These are phyloP conservation scores for Sipha flava DNA, from an alignment of 1,140 invertebrate genomes.

Conservation along the genomic window DNA sequence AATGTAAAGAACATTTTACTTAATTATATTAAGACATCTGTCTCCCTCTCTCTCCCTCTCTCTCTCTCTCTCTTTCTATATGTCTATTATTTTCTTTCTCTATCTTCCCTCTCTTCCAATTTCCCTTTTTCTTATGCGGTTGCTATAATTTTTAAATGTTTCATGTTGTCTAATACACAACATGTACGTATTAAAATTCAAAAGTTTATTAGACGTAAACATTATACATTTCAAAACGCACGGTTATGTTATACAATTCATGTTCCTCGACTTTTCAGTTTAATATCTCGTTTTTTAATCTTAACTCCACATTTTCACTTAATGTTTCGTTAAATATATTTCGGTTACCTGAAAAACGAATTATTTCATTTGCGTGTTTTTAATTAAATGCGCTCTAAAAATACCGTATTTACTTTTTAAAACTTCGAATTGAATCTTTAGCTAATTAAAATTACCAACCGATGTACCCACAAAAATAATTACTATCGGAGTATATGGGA, in stretches of 20 bases:
- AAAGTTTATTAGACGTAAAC: not conserved
- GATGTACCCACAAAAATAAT: not conserved
- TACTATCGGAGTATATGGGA: not conserved
- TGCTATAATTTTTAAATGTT: not conserved
- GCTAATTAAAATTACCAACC: not conserved
- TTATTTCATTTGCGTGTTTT: slow-evolving; percentile 16
- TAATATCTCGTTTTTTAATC: slow-evolving; percentile 11
- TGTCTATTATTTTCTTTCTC: not conserved
- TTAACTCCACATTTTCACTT: not conserved
- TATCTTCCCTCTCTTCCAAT: not conserved
- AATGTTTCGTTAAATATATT: not conserved
- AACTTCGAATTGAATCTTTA: slow-evolving; percentile 11
- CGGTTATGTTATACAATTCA: not conserved
- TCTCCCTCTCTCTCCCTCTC: too few species aligned
- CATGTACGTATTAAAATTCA: not conserved
- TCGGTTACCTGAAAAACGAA: not conserved
- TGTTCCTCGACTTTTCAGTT: not conserved
- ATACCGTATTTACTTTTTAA: not conserved
- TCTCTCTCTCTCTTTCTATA: too few species aligned
- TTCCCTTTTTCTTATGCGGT: not conserved
- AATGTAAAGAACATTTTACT: too few species aligned
- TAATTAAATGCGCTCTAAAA: not conserved
- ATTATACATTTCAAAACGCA: not conserved
- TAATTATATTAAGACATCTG: too few species aligned
- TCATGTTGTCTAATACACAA: not conserved